Evolutionary conservation across 1,140 invertebrate species (phyloP).

Genomic region (Drosophila carrolli): DNA sequence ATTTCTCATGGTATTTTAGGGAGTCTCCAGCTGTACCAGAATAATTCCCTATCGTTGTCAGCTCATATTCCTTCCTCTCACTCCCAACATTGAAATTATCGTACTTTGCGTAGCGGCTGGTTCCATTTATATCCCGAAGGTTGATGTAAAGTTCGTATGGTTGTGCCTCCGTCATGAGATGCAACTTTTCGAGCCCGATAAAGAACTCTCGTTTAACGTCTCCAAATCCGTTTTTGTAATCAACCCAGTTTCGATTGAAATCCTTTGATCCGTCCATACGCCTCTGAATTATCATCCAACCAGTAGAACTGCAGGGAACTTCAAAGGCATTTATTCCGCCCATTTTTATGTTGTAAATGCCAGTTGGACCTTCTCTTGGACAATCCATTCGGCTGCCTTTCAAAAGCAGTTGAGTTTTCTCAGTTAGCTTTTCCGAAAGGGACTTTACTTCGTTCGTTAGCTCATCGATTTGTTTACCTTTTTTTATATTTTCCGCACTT

Average conservation of each 20-base stretch:
- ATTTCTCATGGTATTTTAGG: slow-evolving; percentile 87
- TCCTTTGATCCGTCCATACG: slow-evolving; percentile 83
- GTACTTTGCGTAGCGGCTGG: slow-evolving; percentile 87
- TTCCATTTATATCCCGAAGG: slow-evolving; percentile 86
- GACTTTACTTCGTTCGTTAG: neutral
- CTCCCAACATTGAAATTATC: slow-evolving; percentile 87
- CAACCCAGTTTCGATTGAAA: neutral
- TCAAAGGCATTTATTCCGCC: slow-evolving; percentile 1
- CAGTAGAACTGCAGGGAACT: neutral
- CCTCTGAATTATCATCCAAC: slow-evolving; percentile 88
- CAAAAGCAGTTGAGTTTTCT: neutral
- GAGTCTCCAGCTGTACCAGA: slow-evolving; percentile 88
- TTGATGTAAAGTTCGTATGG: slow-evolving; percentile 87
- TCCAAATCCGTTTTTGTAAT: slow-evolving; percentile 87
- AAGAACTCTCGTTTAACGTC: slow-evolving; percentile 86
- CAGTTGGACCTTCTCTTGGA: neutral
- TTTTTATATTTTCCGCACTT: neutral
- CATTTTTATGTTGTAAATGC: slow-evolving; percentile 7
- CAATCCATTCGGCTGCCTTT: neutral
- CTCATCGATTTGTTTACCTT: neutral
- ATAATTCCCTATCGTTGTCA: slow-evolving; percentile 87
- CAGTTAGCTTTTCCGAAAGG: neutral
- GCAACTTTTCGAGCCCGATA: slow-evolving; percentile 86
- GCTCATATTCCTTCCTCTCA: slow-evolving; percentile 87
- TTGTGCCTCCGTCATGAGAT: slow-evolving; percentile 86